A percentile compares a stretch with the other conserved stretches of the same genome.
Evolutionary conservation across 1,140 invertebrate genomes (phyloP).

Genomic region (Plectrocnemia conspersa): DNA sequence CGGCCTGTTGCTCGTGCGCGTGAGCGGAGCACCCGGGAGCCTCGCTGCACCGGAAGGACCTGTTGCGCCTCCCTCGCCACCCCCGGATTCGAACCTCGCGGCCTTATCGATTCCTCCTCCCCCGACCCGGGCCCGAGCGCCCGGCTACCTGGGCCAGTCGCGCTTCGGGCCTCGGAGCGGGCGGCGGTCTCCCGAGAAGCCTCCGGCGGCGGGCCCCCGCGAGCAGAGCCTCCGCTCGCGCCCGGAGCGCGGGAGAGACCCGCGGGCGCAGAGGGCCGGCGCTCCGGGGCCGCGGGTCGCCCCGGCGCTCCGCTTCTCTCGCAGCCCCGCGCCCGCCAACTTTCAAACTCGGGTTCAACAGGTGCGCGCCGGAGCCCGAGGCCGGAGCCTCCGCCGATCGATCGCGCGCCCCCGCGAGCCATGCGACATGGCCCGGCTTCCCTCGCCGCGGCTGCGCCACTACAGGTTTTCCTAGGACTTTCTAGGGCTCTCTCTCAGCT

Average conservation of each 20-base stretch:
- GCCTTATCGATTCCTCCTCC: no score
- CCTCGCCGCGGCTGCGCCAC: constrained; percentile 60
- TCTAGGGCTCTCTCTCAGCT: no score
- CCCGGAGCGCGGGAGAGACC: constrained; percentile 58
- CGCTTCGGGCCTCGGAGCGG: constrained; percentile 16
- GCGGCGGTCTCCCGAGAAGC: constrained; percentile 8
- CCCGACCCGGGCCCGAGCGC: background rate
- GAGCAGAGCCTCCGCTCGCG: constrained; percentile 55
- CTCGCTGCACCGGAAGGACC: no score
- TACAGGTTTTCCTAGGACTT: constrained; percentile 63
- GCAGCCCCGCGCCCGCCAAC: no score
- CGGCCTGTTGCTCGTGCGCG: background rate
- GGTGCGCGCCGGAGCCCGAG: no score
- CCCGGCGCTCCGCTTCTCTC: no score
- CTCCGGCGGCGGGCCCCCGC: background rate
- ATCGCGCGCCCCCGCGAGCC: constrained; percentile 37
- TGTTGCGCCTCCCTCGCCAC: no score
- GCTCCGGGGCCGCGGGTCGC: no score
- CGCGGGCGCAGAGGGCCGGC: no score
- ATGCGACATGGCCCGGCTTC: constrained; percentile 62
- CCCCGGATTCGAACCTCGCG: no score
- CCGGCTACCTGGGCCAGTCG: constrained; percentile 13
- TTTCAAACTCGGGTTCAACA: no score
- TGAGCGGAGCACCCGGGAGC: constrained; percentile 3
- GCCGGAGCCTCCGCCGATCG: no score